Evolutionary conservation across 2,797 vertebrate genomes (phyloP), one percentile per base, ranked within the genome.

Genomic region (Numenius phaeopus): DNA sequence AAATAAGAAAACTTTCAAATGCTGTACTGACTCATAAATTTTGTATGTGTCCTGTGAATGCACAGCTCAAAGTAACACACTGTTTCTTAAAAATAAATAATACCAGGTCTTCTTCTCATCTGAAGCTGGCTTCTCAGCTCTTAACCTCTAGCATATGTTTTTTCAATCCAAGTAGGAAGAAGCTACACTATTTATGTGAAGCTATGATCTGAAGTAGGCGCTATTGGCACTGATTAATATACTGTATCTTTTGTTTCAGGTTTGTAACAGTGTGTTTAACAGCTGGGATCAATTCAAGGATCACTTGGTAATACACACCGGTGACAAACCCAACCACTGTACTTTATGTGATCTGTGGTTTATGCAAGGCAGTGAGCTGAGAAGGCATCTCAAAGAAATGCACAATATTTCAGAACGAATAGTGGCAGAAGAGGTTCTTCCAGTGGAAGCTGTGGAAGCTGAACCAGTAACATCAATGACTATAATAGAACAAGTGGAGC

Each of bases 211-310:
- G 49, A 70, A 20, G 65, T 22, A 47, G 50, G 14, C 42, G 16
- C 15, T 80, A 5, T 61, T 91, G 72, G 5, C 55, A 52, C 50
- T 81, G 7, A 87, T 87, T 96, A 92, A 98, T 16, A 5, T 5
- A 1, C 27, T 91, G 5, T 90, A 7, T 97, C 47, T 97, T 92
- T 77, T 96, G 62, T 97, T 98, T 93, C 97, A 99, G 99, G 99
- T 99, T 75, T 99, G 99, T 97, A 99, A 98, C 97, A 99, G 99
- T 40, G 98, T 99, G n/a, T 99, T 99, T 97, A 99, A 99, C 98
- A 99, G 99, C 98, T 99, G 99, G 99, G 99, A 99, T 96, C 99
- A 99, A 88, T 99, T 99, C 86, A 99, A 99, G 98, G 99, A 99
- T 96, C 99, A 99, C 82, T 98, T 99, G 94, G 99, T 99, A 81